phyloP scores from a whole-genome alignment of 2,113 vertebrate genomes.

The Takifugu flavidus region DNA sequence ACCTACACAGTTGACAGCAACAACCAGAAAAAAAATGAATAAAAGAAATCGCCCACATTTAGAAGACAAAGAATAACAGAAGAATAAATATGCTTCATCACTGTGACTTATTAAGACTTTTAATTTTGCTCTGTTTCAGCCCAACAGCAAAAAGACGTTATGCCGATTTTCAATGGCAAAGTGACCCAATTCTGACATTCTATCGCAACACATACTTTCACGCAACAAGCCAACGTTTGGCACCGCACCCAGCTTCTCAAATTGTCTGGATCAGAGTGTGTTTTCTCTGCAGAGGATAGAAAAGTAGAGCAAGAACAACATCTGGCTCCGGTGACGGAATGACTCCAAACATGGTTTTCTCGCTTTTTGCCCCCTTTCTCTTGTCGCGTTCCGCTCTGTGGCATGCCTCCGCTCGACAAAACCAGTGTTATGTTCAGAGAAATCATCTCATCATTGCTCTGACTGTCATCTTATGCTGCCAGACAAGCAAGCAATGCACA shows the following conservation, averaged over 20 bases:
- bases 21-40: not conserved
- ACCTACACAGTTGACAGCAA: no score
- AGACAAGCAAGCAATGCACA: slow-evolving; percentile 53
- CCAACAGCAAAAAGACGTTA: slow-evolving; percentile 29
- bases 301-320: slow-evolving; percentile 66
- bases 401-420: slow-evolving; percentile 33
- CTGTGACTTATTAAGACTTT: no score
- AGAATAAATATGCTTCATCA: no score
- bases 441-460: slow-evolving; percentile 58
- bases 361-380: not conserved
- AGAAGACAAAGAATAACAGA: no score
- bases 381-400: slow-evolving; percentile 7
- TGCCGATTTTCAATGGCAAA: slow-evolving; percentile 42
- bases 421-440: slow-evolving; percentile 54
- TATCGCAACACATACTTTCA: slow-evolving; percentile 42
- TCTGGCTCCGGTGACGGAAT: slow-evolving; percentile 55
- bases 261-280: slow-evolving; percentile 52
- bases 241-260: slow-evolving; percentile 44
- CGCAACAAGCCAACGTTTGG: slow-evolving; percentile 52
- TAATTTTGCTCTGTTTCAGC: slow-evolving; percentile 20
- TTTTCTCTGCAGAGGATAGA: slow-evolving; percentile 53
- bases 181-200: slow-evolving; percentile 66
- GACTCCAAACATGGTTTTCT: slow-evolving; percentile 32
- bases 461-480: slow-evolving; percentile 47
- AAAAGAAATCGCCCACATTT: no score